A percentile compares a stretch with the other conserved stretches of the same genome.
Evolutionary conservation across 2,113 vertebrate species (phyloP).

Genomic region (Alosa alosa): DNA sequence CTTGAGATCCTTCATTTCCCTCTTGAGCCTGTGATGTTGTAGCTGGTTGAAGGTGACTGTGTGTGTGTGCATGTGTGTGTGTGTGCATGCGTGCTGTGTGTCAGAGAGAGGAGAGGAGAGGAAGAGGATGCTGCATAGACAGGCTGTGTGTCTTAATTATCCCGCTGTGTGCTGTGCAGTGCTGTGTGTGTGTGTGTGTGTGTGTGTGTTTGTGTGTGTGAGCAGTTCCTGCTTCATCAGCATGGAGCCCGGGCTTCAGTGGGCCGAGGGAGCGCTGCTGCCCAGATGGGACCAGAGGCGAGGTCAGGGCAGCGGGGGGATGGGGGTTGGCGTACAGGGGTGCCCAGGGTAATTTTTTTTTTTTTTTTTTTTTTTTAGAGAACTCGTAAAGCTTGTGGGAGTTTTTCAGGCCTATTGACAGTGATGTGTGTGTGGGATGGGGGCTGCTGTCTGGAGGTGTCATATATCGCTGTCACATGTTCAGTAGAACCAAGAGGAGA

Average conservation of each 20-base stretch:
- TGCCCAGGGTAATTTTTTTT: background rate
- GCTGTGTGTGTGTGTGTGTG: background rate
- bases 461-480: background rate
- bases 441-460: background rate
- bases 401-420: background rate
- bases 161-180: background rate
- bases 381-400: background rate
- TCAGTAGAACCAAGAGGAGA: background rate
- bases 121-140: background rate
- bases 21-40: background rate
- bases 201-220: background rate
- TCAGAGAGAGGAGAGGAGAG: background rate
- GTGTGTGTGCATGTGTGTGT: background rate
- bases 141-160: background rate
- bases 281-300: background rate
- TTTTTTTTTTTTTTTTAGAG: background rate
- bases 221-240: constrained; percentile 31
- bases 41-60: constrained; percentile 19
- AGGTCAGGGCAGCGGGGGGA: constrained; percentile 19
- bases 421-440: background rate
- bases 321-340: background rate
- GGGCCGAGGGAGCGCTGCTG: background rate
- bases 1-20: background rate
- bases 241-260: background rate
- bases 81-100: background rate